These are phyloP conservation scores for Trinorchestia longiramus DNA, from an alignment of 1,140 invertebrate genomes.

Conservation along the genomic window DNA sequence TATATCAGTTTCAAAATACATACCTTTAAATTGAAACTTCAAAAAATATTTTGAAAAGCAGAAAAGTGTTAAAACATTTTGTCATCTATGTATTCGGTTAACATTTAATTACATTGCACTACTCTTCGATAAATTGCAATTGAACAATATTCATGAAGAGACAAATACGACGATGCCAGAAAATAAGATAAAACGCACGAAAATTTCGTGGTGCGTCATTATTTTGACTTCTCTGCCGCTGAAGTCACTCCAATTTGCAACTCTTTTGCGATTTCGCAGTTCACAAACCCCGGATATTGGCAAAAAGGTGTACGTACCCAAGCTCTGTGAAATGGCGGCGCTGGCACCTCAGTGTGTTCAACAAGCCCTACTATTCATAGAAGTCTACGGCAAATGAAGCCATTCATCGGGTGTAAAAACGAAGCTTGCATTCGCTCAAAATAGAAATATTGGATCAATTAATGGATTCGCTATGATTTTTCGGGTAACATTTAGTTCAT, in stretches of 20 bases:
- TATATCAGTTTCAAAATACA: too few species aligned
- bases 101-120: too few species aligned
- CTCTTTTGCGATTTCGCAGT: conserved; percentile 42
- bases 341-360: neutral
- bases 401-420: neutral
- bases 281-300: conserved; percentile 40
- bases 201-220: neutral
- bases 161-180: neutral
- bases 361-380: neutral
- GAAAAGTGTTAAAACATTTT: too few species aligned
- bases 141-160: neutral
- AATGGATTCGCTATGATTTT: neutral
- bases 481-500: neutral
- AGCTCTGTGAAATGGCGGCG: conserved; percentile 31
- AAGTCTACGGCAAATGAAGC: neutral
- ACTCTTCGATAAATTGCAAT: too few species aligned
- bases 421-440: neutral
- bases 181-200: neutral
- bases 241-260: conserved; percentile 28
- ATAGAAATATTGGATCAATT: neutral
- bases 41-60: too few species aligned
- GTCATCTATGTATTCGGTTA: too few species aligned
- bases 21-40: too few species aligned
- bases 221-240: neutral
- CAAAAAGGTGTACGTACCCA: neutral